A percentile compares a stretch with the other conserved stretches of the same genome.
Conservation (phyloP, 92 coral and sea anemone genomes). For the Nematostella vectensis region DNA sequence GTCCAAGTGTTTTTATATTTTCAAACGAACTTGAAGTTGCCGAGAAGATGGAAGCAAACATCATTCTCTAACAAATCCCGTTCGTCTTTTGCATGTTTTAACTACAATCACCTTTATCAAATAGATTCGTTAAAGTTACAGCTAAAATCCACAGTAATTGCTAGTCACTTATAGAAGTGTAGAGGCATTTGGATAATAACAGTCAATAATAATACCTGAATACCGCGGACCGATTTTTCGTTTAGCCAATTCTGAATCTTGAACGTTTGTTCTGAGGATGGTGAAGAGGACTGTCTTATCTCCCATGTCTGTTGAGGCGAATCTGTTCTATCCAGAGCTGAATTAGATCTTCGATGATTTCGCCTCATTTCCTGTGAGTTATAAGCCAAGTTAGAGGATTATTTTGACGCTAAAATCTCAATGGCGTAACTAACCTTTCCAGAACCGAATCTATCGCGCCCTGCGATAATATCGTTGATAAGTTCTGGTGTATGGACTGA, state of each 20-base stretch:
- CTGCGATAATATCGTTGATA: conserved; percentile 67
- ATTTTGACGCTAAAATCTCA: too few species aligned
- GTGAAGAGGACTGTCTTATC: conserved; percentile 1
- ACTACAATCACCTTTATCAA: too few species aligned
- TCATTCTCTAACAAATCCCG: too few species aligned
- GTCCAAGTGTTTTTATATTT: too few species aligned
- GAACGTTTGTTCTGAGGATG: conserved; percentile 50
- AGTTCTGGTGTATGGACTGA: conserved; percentile 89
- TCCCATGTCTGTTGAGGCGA: conserved; percentile 6
- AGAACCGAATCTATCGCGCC: conserved; percentile 13
- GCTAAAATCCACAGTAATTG: too few species aligned
- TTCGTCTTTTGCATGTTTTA: too few species aligned
- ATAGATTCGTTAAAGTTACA: too few species aligned
- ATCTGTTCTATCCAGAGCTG: conserved; percentile 28
- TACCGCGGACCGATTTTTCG: conserved; percentile 77
- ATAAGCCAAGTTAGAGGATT: neutral
- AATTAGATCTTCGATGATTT: conserved; percentile 39
- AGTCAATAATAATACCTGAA: conserved; percentile 80
- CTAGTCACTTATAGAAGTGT: too few species aligned
- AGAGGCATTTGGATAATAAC: too few species aligned
- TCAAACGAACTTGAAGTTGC: too few species aligned
- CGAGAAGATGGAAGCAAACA: too few species aligned
- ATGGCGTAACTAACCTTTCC: too few species aligned
- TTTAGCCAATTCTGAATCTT: conserved; percentile 86
- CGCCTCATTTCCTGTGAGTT: conserved; percentile 3